Percentiles rank a stretch among this genome's conserved stretches.
Conservation (phyloP, 1,140 invertebrate species). For the Luehdorfia chinensis region DNA sequence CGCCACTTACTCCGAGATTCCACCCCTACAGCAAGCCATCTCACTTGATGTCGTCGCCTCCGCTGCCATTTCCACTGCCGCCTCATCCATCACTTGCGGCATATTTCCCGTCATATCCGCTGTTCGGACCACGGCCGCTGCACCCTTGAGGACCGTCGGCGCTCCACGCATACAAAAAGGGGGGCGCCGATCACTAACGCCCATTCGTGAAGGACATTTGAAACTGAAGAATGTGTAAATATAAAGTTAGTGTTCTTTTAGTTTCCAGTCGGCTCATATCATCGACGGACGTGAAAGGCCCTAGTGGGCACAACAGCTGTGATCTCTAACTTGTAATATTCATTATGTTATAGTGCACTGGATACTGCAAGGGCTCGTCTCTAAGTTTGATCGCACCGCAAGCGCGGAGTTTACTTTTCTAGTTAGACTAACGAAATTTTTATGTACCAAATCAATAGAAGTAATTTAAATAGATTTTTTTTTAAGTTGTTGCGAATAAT, state of each 20-base stretch:
- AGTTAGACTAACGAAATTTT: conserved; percentile 72
- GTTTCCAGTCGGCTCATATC: conserved; percentile 71
- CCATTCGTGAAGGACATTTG: conserved; percentile 67
- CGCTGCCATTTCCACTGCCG: conserved; percentile 80
- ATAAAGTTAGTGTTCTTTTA: conserved; percentile 58
- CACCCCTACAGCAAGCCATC: conserved; percentile 91
- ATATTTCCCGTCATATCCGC: conserved; percentile 90
- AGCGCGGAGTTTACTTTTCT: conserved; percentile 55
- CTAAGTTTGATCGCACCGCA: conserved; percentile 43
- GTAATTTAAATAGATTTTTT: conserved; percentile 63
- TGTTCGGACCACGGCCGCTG: conserved; percentile 88
- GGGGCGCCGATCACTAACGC: conserved; percentile 76
- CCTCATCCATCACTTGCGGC: conserved; percentile 83
- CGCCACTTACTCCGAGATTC: conserved; percentile 87
- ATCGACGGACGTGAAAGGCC: conserved; percentile 57
- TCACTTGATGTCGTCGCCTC: conserved; percentile 78
- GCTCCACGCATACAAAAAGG: conserved; percentile 74
- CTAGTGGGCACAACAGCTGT: conserved; percentile 66
- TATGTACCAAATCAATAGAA: conserved; percentile 73
- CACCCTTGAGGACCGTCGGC: conserved; percentile 78
- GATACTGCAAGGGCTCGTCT: conserved; percentile 35
- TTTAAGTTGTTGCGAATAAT: conserved; percentile 68
- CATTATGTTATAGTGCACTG: conserved; percentile 65
- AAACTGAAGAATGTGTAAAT: conserved; percentile 64
- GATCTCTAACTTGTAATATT: conserved; percentile 73